Base-by-base conservation (phyloP, 2,113 vertebrate genomes). In the Cyprinus carpio region DNA sequence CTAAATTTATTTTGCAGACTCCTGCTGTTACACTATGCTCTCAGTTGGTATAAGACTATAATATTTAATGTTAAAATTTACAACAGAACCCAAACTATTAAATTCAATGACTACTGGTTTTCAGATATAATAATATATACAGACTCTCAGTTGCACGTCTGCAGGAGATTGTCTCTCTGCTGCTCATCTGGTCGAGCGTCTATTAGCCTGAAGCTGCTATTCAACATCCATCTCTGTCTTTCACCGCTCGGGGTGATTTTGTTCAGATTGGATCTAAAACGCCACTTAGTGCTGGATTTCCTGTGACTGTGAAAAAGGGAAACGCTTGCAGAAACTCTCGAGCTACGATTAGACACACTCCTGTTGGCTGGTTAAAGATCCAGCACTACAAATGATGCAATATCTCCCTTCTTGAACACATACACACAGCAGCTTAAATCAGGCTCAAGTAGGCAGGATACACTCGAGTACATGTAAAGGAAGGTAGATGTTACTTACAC, bases 281-380 rank as follows among this genome's bases (percentile, higher is more conserved):
- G 40, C 5, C 37, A 25, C 40, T 75, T 75, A 75, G 34, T 11
- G 67, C 18, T 40, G 8, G 37, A n/a, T 75, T 75, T 75, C 23
- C 71, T 0, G 6, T 75, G 71, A 75, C 72, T 46, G 40, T 75
- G 71, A 75, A 27, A 75, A 25, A 49, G 12, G 40, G n/a, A 75
- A 75, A 75, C 3, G 72, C 71, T 75, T 75, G 6, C 40, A 75
- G 72, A 75, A 75, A 16, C 40, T 75, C 40, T 49, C 72, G 40
- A 75, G 72, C n/a, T 49, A 75, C 6, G 71, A 27, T 75, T 49
- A 75, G 72, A 75, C 72, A 75, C 72, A 27, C 40, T 75, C 4
- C 40, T 13, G 43, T 27, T 27, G 40, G 40, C 40, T 75, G 40
- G 23, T 43, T 13, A 25, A 27, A 13, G 13, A 75, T 46, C 13